Conservation (phyloP, 92 coral and sea anemone species). For the Blastomussa wellsi region DNA sequence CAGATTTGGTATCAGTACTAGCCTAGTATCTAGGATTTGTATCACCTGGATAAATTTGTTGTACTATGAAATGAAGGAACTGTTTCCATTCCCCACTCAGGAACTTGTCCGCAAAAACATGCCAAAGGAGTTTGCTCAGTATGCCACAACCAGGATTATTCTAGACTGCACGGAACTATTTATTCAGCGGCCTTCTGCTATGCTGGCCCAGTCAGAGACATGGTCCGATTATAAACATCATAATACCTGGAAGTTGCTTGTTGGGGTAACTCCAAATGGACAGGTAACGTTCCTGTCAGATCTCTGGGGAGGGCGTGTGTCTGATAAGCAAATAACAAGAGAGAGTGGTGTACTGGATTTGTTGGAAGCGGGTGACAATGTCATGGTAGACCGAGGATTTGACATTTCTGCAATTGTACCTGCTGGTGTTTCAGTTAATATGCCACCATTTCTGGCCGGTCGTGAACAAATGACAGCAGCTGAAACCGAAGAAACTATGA, state of each 20-base stretch:
- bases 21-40: slow-evolving; percentile 43
- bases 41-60: slow-evolving; percentile 55
- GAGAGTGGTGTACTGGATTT: slow-evolving; percentile 52
- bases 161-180: slow-evolving; percentile 38
- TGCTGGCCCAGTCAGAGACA: slow-evolving; percentile 44
- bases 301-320: slow-evolving; percentile 62
- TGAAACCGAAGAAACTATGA: slow-evolving; percentile 52
- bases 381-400: slow-evolving; percentile 74
- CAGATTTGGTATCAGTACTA: slow-evolving; percentile 45
- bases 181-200: slow-evolving; percentile 39
- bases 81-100: slow-evolving; percentile 53
- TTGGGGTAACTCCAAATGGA: too few species aligned
- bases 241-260: slow-evolving; percentile 47
- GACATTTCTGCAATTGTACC: slow-evolving; percentile 59
- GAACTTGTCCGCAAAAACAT: slow-evolving; percentile 33
- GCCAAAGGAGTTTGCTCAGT: slow-evolving; percentile 44
- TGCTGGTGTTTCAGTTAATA: slow-evolving; percentile 54
- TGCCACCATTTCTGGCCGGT: slow-evolving; percentile 67
- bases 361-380: slow-evolving; percentile 61
- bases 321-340: slow-evolving; percentile 56
- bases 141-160: slow-evolving; percentile 43
- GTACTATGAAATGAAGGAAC: slow-evolving; percentile 28
- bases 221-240: slow-evolving; percentile 47
- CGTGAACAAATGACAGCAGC: slow-evolving; percentile 56
- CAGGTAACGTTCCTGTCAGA: slow-evolving; percentile 44